Conservation (phyloP, 92 coral and sea anemone species). For the Umimayanthus kanabou region DNA sequence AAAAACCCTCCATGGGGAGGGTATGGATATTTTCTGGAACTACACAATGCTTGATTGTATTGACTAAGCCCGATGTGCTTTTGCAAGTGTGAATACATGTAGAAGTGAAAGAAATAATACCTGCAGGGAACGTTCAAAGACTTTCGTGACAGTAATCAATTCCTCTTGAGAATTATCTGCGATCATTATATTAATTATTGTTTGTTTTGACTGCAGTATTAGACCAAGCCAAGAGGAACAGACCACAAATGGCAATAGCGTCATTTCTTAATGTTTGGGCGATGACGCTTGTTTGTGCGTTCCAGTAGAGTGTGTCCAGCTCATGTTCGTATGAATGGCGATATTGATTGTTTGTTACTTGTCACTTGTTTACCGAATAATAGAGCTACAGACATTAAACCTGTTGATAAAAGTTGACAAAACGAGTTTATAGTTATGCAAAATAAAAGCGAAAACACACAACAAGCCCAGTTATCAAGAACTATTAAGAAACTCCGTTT, state of each 20-base stretch:
- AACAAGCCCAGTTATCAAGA: neutral
- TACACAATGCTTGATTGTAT: neutral
- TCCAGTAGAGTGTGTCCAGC: neutral
- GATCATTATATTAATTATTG: neutral
- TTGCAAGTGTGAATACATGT: neutral
- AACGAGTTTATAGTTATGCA: conserved; percentile 8
- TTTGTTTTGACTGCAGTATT: neutral
- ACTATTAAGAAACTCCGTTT: neutral
- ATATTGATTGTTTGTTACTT: conserved; percentile 24
- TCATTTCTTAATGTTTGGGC: neutral
- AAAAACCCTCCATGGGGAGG: too few relatives aligned
- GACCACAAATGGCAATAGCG: neutral
- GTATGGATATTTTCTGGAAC: too few relatives aligned
- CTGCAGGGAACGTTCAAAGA: neutral
- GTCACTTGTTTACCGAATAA: conserved; percentile 25
- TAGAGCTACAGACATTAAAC: neutral
- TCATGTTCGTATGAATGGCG: neutral
- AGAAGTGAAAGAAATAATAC: neutral
- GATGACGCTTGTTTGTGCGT: neutral
- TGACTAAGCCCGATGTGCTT: neutral
- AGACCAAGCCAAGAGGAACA: neutral
- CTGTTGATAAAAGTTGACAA: neutral
- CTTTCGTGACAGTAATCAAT: neutral
- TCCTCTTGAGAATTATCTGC: neutral
- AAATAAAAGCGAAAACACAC: neutral